Percentiles rank a stretch among this genome's conserved stretches.
phyloP scores from a whole-genome alignment of 2,113 vertebrate species.

The Plecotus auritus region DNA sequence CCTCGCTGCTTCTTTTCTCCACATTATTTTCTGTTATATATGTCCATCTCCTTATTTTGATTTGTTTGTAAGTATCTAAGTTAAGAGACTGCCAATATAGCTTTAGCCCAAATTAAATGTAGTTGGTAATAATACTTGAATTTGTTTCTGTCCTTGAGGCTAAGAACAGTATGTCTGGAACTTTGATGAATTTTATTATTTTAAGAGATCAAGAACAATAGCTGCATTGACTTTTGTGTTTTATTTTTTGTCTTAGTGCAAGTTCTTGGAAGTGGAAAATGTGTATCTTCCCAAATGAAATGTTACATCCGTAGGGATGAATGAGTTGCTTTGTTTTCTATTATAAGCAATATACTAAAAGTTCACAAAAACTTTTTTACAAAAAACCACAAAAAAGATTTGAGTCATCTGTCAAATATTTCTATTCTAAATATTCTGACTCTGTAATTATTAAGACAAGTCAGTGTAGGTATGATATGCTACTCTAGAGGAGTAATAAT shows the following conservation, averaged over 20 bases:
- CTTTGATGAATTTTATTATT: not conserved
- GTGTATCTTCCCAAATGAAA: not conserved
- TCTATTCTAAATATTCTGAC: not conserved
- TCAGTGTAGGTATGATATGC: not conserved
- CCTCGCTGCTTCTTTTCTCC: not conserved
- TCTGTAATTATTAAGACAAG: not conserved
- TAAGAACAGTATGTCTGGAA: not conserved
- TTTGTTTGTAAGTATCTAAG: not conserved
- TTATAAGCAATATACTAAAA: conserved; percentile 5
- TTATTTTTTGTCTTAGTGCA: not conserved
- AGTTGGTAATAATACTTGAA: not conserved
- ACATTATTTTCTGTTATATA: not conserved
- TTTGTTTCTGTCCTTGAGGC: conserved; percentile 3
- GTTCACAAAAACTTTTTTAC: not conserved
- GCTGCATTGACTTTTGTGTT: not conserved
- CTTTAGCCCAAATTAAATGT: not conserved
- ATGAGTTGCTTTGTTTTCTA: not conserved
- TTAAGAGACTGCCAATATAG: not conserved
- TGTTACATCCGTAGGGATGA: not conserved
- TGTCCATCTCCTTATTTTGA: not conserved
- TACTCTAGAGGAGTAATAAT: not conserved
- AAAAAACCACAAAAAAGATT: too few species aligned
- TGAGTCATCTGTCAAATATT: not conserved
- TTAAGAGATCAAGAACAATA: not conserved
- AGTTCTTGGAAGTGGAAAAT: conserved; percentile 27